Conservation (phyloP, 2,113 vertebrate species). For the Xiphophorus maculatus region DNA sequence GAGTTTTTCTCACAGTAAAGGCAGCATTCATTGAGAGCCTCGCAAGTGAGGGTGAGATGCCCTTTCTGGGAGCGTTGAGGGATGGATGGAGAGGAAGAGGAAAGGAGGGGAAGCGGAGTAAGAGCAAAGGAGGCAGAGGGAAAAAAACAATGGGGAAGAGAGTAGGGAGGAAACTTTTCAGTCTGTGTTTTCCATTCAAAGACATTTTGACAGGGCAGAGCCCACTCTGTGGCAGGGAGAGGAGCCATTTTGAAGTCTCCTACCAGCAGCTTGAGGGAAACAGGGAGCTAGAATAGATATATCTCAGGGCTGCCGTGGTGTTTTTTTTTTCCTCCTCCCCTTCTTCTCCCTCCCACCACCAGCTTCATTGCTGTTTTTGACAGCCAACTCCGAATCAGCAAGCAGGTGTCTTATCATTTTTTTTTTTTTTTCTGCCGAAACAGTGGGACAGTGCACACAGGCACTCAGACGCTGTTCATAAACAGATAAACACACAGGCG, state of each 20-base stretch:
- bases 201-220: conserved; percentile 78
- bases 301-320: conserved; percentile 67
- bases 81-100: conserved; percentile 60
- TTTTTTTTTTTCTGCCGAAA: conserved; percentile 48
- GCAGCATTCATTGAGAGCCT: conserved; percentile 66
- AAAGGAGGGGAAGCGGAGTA: conserved; percentile 21
- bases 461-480: conserved; percentile 65
- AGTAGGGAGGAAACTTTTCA: conserved; percentile 68
- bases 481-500: conserved; percentile 66
- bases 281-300: conserved; percentile 77
- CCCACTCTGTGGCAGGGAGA: conserved; percentile 69
- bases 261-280: conserved; percentile 74
- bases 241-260: conserved; percentile 80
- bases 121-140: conserved; percentile 24
- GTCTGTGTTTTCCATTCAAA: conserved; percentile 74
- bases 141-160: conserved; percentile 45
- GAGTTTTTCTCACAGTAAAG: conserved; percentile 44
- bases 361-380: conserved; percentile 75
- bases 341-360: conserved; percentile 21
- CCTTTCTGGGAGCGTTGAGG: conserved; percentile 71
- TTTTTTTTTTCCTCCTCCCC: conserved; percentile 21
- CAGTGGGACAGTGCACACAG: conserved; percentile 72
- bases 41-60: conserved; percentile 67
- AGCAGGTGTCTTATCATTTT: conserved; percentile 75
- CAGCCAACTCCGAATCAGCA: conserved; percentile 64